Conservation (phyloP, 1,140 invertebrate species). For the Trachymyrmex cornetzi region DNA sequence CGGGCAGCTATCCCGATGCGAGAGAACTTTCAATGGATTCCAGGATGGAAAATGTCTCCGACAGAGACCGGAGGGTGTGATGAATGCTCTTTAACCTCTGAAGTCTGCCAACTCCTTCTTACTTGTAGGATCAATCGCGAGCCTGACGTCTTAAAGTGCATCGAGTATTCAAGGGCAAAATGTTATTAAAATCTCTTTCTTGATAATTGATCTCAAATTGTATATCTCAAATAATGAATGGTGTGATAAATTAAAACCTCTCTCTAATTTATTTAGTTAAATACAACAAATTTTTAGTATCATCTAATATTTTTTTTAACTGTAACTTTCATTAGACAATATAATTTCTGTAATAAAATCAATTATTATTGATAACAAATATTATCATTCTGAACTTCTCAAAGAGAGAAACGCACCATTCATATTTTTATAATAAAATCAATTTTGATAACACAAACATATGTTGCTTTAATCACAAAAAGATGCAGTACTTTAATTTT, state of each 20-base stretch:
- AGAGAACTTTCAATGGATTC: slow-evolving; percentile 79
- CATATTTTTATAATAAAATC: not conserved
- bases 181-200: slow-evolving; percentile 12
- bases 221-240: slow-evolving; percentile 7
- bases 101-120: slow-evolving; percentile 65
- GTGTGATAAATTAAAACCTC: not conserved
- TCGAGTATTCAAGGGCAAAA: slow-evolving; percentile 29
- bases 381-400: not conserved
- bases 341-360: slow-evolving; percentile 3
- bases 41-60: slow-evolving; percentile 72
- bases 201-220: not conserved
- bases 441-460: not conserved
- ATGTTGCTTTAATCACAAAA: no score
- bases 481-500: no score
- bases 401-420: no score
- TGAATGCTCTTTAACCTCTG: slow-evolving; percentile 73
- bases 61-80: slow-evolving; percentile 76
- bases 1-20: slow-evolving; percentile 67
- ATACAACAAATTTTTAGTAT: not conserved
- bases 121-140: slow-evolving; percentile 62
- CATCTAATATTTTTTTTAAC: not conserved
- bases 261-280: not conserved
- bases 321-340: not conserved
- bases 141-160: slow-evolving; percentile 40
- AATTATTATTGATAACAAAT: not conserved